phyloP scores from a whole-genome alignment of 2,888 invertebrate species.

The Polyommatus icarus region DNA sequence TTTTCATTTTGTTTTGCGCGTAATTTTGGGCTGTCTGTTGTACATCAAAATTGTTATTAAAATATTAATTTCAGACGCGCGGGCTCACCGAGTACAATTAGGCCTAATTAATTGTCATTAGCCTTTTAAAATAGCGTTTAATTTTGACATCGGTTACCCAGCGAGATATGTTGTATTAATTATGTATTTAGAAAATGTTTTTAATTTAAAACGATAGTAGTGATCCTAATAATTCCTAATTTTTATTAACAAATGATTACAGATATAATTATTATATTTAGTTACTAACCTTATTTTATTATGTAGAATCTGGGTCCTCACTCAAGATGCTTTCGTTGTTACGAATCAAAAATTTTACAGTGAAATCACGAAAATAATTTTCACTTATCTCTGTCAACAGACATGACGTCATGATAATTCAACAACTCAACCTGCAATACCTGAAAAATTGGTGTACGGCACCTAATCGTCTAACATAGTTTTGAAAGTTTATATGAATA shows the following conservation, averaged over 20 bases:
- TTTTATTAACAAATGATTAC: not conserved
- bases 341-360: too few relatives aligned
- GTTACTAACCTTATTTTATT: too few relatives aligned
- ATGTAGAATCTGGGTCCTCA: too few relatives aligned
- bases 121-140: not conserved
- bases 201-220: not conserved
- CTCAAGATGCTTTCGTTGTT: too few relatives aligned
- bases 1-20: constrained; percentile 31
- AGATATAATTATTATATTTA: not conserved
- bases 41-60: constrained; percentile 28
- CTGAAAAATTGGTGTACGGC: too few relatives aligned
- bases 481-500: too few relatives aligned
- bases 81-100: not conserved
- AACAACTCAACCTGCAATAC: too few relatives aligned
- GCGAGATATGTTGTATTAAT: not conserved
- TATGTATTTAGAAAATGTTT: not conserved
- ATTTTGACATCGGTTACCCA: not conserved
- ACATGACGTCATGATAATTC: too few relatives aligned
- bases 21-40: constrained; percentile 20
- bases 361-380: too few relatives aligned
- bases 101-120: not conserved
- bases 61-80: constrained; percentile 18
- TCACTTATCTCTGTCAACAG: too few relatives aligned
- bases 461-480: too few relatives aligned
- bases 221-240: not conserved